These are phyloP conservation scores for Cochlearius cochlearius DNA, from an alignment of 2,113 vertebrate species.

Conservation along the genomic window DNA sequence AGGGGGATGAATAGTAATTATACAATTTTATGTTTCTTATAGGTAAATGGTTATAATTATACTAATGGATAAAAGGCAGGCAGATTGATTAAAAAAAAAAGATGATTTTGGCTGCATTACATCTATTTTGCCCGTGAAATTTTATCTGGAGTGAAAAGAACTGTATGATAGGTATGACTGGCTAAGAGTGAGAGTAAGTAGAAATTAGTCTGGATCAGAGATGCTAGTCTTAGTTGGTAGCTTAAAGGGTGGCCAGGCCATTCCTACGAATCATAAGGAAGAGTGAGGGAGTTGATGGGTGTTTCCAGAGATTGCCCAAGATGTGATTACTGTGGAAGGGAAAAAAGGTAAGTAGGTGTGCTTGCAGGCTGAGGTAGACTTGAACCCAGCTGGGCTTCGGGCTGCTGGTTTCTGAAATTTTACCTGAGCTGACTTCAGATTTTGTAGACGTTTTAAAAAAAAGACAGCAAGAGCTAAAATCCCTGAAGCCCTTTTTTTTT, in stretches of 20 bases:
- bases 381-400: neutral
- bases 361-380: neutral
- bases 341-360: neutral
- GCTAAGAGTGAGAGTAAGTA: neutral
- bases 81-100: neutral
- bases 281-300: fast-evolving
- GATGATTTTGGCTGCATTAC: neutral
- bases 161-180: neutral
- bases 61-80: neutral
- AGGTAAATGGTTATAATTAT: neutral
- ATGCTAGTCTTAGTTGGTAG: neutral
- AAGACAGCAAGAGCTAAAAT: neutral
- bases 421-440: neutral
- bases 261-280: fast-evolving
- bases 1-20: neutral
- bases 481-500: neutral
- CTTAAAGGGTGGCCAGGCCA: neutral
- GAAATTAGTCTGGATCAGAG: neutral
- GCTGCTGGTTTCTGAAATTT: neutral
- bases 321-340: neutral
- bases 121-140: neutral
- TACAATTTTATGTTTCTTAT: neutral
- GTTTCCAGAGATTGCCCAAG: neutral
- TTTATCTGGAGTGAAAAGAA: neutral
- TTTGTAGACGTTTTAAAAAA: neutral